phyloP scores from a whole-genome alignment of 92 coral and sea anemone genomes.

The Porites rus region DNA sequence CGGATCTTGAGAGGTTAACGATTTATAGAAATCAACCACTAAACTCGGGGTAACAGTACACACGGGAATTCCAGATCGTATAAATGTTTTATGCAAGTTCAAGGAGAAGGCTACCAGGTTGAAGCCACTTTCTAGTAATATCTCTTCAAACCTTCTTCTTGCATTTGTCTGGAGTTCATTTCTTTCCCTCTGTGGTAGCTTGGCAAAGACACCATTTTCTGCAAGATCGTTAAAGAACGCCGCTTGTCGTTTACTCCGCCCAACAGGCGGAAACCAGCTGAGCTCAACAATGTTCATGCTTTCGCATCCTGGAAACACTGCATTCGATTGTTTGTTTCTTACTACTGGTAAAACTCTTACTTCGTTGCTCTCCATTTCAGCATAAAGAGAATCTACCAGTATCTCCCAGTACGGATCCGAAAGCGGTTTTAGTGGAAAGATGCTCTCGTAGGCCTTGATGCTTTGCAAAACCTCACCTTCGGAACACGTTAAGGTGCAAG shows the following conservation, averaged over 20 bases:
- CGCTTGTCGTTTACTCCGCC: neutral
- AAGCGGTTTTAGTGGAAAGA: slow-evolving; percentile 46
- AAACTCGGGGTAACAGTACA: slow-evolving; percentile 32
- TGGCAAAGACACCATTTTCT: slow-evolving; percentile 2
- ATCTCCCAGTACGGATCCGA: slow-evolving; percentile 57
- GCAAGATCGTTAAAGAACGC: slow-evolving; percentile 50
- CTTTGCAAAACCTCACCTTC: neutral
- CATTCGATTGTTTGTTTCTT: neutral
- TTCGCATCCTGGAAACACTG: neutral
- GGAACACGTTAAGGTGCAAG: neutral
- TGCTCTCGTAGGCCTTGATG: slow-evolving; percentile 36
- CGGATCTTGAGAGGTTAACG: slow-evolving; percentile 11
- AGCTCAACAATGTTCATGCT: neutral
- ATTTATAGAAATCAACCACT: slow-evolving; percentile 55
- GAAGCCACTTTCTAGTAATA: slow-evolving; percentile 41
- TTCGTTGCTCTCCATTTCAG: neutral
- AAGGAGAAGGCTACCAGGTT: slow-evolving; percentile 62
- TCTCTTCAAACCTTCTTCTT: slow-evolving; percentile 2
- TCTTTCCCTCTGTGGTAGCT: neutral
- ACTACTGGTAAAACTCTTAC: slow-evolving; percentile 54
- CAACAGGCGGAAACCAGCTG: slow-evolving; percentile 56
- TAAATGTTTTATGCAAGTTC: slow-evolving; percentile 21
- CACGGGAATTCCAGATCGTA: slow-evolving; percentile 24
- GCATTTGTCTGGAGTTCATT: neutral
- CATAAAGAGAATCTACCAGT: slow-evolving; percentile 64